Evolutionary conservation across 2,888 invertebrate genomes (phyloP).

Genomic region (Hololepta plana): DNA sequence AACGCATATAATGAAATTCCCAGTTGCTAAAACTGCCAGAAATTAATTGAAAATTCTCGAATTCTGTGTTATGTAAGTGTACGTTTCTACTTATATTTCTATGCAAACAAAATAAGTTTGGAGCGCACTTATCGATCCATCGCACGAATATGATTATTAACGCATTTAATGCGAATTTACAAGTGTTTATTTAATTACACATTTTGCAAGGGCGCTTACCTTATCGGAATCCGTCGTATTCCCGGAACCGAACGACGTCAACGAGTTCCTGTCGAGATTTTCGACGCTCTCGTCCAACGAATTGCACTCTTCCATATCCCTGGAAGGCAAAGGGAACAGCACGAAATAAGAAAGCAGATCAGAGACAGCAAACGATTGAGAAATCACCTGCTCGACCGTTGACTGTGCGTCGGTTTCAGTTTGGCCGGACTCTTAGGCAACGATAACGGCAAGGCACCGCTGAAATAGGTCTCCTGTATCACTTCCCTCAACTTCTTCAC

Average conservation of each 20-base stretch:
- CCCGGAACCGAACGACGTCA: constrained; percentile 84
- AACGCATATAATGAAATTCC: no score
- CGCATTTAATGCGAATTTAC: no score
- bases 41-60: no score
- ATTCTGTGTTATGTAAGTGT: no score
- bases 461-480: constrained; percentile 91
- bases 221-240: constrained; percentile 90
- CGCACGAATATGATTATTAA: no score
- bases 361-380: no score
- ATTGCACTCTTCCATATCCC: constrained; percentile 76
- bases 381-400: constrained; percentile 57
- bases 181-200: no score
- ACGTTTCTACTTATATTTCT: no score
- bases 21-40: no score
- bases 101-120: no score
- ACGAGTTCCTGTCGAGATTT: constrained; percentile 69
- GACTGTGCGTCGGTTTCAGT: constrained; percentile 48
- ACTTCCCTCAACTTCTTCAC: constrained; percentile 88
- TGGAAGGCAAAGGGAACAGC: constrained; percentile 20
- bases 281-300: constrained; percentile 73
- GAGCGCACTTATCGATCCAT: no score
- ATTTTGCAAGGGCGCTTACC: constrained; percentile 55
- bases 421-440: constrained; percentile 71
- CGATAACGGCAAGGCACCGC: constrained; percentile 61
- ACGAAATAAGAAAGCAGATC: no score